Evolutionary conservation across 2,797 vertebrate genomes (phyloP), one percentile per base, ranked within the genome.

Genomic region (Sebastes aleutianus): DNA sequence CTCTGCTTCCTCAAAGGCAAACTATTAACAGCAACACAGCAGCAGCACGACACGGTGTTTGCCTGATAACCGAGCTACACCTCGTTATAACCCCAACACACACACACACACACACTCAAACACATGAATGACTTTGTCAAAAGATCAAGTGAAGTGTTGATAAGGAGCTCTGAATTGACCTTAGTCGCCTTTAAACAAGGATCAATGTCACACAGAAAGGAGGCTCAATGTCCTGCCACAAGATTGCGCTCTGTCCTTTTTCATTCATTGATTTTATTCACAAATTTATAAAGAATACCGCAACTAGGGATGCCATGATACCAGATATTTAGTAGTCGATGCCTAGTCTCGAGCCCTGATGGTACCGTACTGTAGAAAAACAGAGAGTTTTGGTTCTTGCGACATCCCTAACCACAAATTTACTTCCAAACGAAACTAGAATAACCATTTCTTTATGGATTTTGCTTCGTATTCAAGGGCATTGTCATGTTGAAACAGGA

Each of bases 1-100:
- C 66, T 90, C 82, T 74, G 56, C 31, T 76, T 79, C 80, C 83
- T 79, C 82, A 88, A 91, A 90, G 87, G 70, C 82, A 83, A 82
- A 87, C 74, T 84, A 80, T 77, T 80, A 83, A 81, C 81, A 62
- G 83, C 70, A 11, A 22, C 74, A 16, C 39, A 43, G 5, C 39
- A 6, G 77, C 77, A 64, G 69, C 64, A 13, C 22, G 65, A 59
- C 64, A 34, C 54, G 0, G 22, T 57, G 72, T 64, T 47, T 24
- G 57, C 54, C 73, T 13, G 67, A 88, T 86, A 87, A 85, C 43
- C 18, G 1, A 9, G 47, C 68, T 66, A n/a, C 75, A 72, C 80
- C 81, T 78, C 24, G n/a, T 66, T 74, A 53, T 67, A 77, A 13
- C 24, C 24, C 29, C 57, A 36, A 78, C 65, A 34, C 72, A 54